phyloP scores from a whole-genome alignment of 2,113 vertebrate species.

The Tyrannus savana region DNA sequence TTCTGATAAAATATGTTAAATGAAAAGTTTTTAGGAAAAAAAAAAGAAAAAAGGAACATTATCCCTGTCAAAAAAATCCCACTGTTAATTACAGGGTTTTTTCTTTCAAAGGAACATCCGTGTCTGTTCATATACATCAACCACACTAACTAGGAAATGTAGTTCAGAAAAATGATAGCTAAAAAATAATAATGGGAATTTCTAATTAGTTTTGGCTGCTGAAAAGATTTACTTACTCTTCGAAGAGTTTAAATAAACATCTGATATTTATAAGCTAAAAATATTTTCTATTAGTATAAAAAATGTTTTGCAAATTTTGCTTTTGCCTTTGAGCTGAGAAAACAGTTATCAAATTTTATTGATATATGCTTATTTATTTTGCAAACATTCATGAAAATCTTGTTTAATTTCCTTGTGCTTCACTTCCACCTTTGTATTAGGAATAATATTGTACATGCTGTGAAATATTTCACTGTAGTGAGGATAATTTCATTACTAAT shows the following conservation, averaged over 20 bases:
- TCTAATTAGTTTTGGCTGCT: background rate
- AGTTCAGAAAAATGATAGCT: background rate
- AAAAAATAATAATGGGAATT: background rate
- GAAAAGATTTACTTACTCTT: background rate
- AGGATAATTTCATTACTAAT: slow-evolving; percentile 63
- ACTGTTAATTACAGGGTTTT: slow-evolving; percentile 45
- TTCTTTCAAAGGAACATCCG: slow-evolving; percentile 27
- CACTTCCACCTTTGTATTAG: slow-evolving; percentile 24
- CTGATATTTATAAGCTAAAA: background rate
- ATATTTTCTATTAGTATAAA: background rate
- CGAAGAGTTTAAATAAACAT: background rate
- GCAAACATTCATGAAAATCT: slow-evolving; percentile 4
- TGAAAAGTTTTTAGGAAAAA: slow-evolving; percentile 15
- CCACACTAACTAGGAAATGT: background rate
- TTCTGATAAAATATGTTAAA: slow-evolving; percentile 68
- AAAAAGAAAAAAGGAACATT: slow-evolving; percentile 8
- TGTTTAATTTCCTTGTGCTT: slow-evolving; percentile 33
- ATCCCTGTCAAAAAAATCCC: background rate
- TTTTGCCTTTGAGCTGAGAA: slow-evolving; percentile 11
- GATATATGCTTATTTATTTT: slow-evolving; percentile 37
- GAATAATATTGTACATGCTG: slow-evolving; percentile 32
- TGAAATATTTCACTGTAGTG: slow-evolving; percentile 58
- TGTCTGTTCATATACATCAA: background rate
- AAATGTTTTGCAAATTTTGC: background rate
- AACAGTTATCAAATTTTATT: slow-evolving; percentile 15